These are phyloP conservation scores for Apamea epomidion DNA, from an alignment of 2,888 invertebrate species.

Conservation along the genomic window DNA sequence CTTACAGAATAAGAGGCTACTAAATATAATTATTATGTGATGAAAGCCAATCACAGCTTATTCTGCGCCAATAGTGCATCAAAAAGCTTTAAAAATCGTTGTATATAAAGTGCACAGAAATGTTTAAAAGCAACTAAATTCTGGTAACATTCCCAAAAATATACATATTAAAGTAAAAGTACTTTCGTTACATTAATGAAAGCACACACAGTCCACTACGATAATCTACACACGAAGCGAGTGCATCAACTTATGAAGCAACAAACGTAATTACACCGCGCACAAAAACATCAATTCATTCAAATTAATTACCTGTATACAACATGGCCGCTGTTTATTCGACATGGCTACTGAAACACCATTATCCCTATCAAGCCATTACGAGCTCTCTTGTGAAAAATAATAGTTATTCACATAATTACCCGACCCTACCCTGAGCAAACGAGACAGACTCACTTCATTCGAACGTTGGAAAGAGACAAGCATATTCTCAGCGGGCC, in stretches of 20 bases:
- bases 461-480: constrained; percentile 75
- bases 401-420: constrained; percentile 89
- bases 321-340: constrained; percentile 77
- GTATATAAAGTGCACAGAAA: not conserved
- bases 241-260: constrained; percentile 38
- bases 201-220: not conserved
- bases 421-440: constrained; percentile 80
- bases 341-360: constrained; percentile 75
- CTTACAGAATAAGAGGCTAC: not conserved
- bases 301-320: constrained; percentile 81
- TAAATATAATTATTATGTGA: not conserved
- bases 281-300: constrained; percentile 76
- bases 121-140: not conserved
- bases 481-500: constrained; percentile 73
- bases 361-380: constrained; percentile 86
- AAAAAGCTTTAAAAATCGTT: not conserved
- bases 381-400: constrained; percentile 86
- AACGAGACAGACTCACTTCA: constrained; percentile 67
- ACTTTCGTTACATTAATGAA: not conserved
- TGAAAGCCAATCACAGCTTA: not conserved
- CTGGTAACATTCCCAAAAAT: not conserved
- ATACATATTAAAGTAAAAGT: not conserved
- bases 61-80: not conserved
- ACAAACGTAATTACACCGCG: constrained; percentile 46
- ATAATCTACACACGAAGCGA: constrained; percentile 48